Evolutionary conservation across 2,888 invertebrate genomes (phyloP), one percentile per base, ranked within the genome.

Genomic region (Lacanobia oleracea): DNA sequence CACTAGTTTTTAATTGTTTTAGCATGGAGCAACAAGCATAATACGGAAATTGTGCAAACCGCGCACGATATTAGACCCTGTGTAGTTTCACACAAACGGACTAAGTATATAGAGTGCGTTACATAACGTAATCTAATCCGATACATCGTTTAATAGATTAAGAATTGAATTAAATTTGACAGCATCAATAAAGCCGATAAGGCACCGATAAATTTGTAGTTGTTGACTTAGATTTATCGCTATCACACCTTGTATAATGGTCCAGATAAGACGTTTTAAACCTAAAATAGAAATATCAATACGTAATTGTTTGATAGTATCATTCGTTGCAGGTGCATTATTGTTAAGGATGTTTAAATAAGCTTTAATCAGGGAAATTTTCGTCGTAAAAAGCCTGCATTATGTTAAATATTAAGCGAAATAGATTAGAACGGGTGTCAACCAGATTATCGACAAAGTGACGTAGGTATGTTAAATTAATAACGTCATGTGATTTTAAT

Each of bases 201-300:
- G 40, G 0, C 7, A 33, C 2, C 40, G 64, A 76, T 77, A 59
- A 14, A n/a, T 62, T 37, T 82, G 16, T 6, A 62, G 65, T 82
- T 48, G 66, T 77, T 57, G 65, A 40, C 53, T 82, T 57, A 45
- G 74, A 72, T 72, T 75, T 62, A 37, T 73, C 12, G 16, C 7
- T 72, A 45, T 72, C 43, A 72, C 4, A 18, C 23, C 14, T 2
- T 10, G 43, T 40, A 45, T 45, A 56, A 21, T 54, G 8, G 18
- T 54, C 33, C 43, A 54, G 72, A 61, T 78, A 60, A 61, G 27
- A 33, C 7, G 0, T 4, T 72, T 43, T 2, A 23, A 57, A 37
- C 56, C n/a, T 21, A 23, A 57, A 21, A 50, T 27, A 50, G 9
- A 16, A 43, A 12, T 56, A 40, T 40, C 18, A 27, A 50, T 76